Evolutionary conservation across 2,797 vertebrate genomes (phyloP), one percentile per base, ranked within the genome.

Genomic region (Myripristis jacobus): DNA sequence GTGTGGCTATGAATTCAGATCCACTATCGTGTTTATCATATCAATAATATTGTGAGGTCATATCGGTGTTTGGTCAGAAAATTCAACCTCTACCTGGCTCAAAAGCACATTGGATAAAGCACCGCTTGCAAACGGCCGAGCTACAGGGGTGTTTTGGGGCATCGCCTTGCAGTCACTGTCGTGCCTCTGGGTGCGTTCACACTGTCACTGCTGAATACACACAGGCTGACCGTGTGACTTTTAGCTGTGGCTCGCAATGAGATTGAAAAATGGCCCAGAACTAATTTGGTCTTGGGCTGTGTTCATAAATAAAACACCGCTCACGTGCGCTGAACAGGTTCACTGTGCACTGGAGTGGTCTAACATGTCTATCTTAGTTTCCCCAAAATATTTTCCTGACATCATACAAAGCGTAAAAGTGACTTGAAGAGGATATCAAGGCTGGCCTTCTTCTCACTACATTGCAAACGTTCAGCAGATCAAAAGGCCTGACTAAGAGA

Each of bases 101-200:
- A 55, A 36, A 13, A 22, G 64, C 43, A n/a, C 12, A 25, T 25
- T 19, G 52, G 21, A 19, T 24, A 21, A 55, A 62, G 24, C 18
- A 8, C 15, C 7, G 59, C 47, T 53, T 69, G 22, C 54, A 62
- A 54, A 24, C 18, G 36, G 36, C 18, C 25, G 10, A 65, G 78
- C 36, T 62, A 58, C 69, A 62, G 73, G 81, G 72, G 56, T 29
- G 86, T 77, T 79, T 31, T 79, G 54, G 47, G 77, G 73, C 52
- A 21, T 59, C 61, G 66, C 51, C 64, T 63, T 51, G 70, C 62
- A 62, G 78, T 86, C 77, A 72, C 76, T 81, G 80, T 87, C 87
- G 6, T 62, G 69, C 77, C 64, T 54, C 68, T 18, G 64, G 64
- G 50, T 75, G 81, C 82, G 82, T 85, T 76, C 75, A 46, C 76